A percentile compares a stretch with the other conserved stretches of the same genome.
Evolutionary conservation across 1,140 invertebrate species (phyloP).

Genomic region (Heliconius hermathena): DNA sequence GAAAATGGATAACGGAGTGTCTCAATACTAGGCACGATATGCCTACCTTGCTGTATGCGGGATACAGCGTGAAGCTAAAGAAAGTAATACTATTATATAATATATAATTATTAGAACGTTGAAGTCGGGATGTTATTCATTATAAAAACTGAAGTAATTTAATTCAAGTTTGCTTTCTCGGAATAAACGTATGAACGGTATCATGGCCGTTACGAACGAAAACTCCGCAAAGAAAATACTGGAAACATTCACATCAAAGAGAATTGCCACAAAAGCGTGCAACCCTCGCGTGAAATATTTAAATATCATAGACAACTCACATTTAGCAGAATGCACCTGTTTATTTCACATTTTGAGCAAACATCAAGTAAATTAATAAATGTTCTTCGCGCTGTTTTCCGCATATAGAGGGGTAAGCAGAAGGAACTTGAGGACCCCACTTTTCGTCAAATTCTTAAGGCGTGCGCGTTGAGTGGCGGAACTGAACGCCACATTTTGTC

Average conservation of each 20-base stretch:
- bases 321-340: not conserved
- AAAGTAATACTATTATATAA: too few species aligned
- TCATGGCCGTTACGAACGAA: conserved; percentile 22
- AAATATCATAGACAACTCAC: conserved; percentile 24
- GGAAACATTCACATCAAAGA: conserved; percentile 27
- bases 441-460: too few species aligned
- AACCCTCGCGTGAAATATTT: conserved; percentile 19
- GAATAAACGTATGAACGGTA: conserved; percentile 23
- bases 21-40: too few species aligned
- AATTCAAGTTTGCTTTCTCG: conserved; percentile 20
- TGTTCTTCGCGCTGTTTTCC: not conserved
- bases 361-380: not conserved
- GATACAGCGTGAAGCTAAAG: too few species aligned
- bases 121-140: not conserved
- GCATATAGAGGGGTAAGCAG: too few species aligned
- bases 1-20: too few species aligned
- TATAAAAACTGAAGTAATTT: conserved; percentile 12
- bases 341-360: not conserved
- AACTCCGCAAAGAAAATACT: conserved; percentile 29
- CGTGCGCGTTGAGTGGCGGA: too few species aligned
- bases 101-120: not conserved
- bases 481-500: too few species aligned
- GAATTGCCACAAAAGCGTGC: conserved; percentile 27
- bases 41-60: too few species aligned
- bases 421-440: too few species aligned